Base-by-base conservation (phyloP, 2,797 vertebrate species). In the Hippocampus kuda region DNA sequence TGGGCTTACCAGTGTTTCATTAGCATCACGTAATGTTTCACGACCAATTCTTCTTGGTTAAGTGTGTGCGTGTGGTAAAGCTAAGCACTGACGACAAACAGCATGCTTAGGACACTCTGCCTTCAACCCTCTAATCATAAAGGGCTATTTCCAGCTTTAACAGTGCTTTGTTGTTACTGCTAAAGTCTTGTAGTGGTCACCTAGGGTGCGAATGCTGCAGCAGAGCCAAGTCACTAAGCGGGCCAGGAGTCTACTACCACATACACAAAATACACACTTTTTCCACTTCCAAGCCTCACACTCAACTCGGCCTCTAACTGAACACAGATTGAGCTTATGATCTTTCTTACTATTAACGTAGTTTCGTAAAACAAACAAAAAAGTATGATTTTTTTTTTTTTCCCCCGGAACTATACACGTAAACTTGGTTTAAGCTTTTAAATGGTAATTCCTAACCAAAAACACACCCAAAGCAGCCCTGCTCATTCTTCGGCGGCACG, bases 181-280 rank as follows among this genome's bases (percentile, higher is more conserved):
- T 38, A 7, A 8, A 38, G 66, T 77, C 80, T 88, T 84, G 84
- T 88, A 75, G 69, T 61, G 69, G 78, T 81, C 78, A 70, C 79
- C 86, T 64, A 79, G 77, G 86, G 83, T 84, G 81, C 82, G 85
- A 79, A 83, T 22, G 67, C 74, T 83, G 77, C 78, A 26, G 81
- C 79, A 85, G 83, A 86, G 76, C 79, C 79, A 74, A 79, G 70
- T 66, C 68, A 57, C 72, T 13, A 65, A 65, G 68, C 1, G 22
- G 70, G 73, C 77, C 70, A 77, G 68, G 69, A 68, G 66, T 71
- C 72, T 65, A 46, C 71, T 61, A 26, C 11, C 13, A 22, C 59
- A 61, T 30, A 38, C 48, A 49, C 44, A 46, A 46, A 15, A 46
- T 18, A 49, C 49, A 51, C 49, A 51, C 18, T 22, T 51, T 51